These are phyloP conservation scores for Steinernema khuongi DNA, from an alignment of 1,140 invertebrate genomes.

Conservation along the genomic window DNA sequence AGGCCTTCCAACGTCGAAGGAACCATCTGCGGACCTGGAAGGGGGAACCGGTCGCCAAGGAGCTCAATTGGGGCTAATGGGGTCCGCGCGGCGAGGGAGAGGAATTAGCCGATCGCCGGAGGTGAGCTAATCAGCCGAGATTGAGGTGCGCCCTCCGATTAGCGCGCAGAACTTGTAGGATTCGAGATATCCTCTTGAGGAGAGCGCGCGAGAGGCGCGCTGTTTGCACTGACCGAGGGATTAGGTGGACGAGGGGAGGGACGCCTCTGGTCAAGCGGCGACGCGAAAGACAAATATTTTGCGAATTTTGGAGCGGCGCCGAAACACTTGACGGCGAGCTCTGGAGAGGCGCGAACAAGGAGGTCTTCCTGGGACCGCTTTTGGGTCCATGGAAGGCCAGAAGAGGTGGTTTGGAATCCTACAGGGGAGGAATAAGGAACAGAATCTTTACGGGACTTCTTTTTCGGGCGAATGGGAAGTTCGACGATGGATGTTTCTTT, in stretches of 20 bases:
- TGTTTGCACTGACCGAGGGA: conserved; percentile 10
- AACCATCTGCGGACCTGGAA: background rate
- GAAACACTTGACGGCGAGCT: background rate
- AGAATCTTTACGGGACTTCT: too few species aligned
- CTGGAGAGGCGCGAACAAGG: too few species aligned
- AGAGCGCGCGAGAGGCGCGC: background rate
- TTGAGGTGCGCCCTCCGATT: too few species aligned
- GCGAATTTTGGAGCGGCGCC: background rate
- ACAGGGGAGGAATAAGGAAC: too few species aligned
- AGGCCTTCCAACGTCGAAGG: background rate
- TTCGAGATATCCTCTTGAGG: conserved; percentile 12
- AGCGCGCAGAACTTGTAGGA: conserved; percentile 16
- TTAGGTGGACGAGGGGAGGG: conserved; percentile 1
- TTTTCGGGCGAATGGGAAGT: too few species aligned
- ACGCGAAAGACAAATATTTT: conserved; percentile 2
- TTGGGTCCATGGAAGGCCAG: too few species aligned
- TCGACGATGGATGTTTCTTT: too few species aligned
- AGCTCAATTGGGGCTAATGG: background rate
- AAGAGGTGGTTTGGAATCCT: too few species aligned
- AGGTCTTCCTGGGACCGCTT: too few species aligned
- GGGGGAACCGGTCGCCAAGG: background rate
- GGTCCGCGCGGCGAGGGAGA: background rate
- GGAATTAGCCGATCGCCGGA: background rate
- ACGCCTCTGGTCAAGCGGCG: background rate
- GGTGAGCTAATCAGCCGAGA: background rate